These are phyloP conservation scores for Steinernema khuongi DNA, from an alignment of 1,140 invertebrate genomes.

Conservation along the genomic window DNA sequence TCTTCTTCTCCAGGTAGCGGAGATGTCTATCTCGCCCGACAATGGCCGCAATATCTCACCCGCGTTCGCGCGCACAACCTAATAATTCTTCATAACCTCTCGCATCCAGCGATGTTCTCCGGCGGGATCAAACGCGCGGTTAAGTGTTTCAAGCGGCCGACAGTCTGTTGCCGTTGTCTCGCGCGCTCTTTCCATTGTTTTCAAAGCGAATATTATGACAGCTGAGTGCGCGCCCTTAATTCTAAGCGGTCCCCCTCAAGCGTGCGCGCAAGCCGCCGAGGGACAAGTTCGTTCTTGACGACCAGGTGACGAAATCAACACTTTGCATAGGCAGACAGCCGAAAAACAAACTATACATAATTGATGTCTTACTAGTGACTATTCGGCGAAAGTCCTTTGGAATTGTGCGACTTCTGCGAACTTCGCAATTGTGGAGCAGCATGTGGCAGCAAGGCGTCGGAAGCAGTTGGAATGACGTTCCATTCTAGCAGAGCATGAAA, in stretches of 20 bases:
- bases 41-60: slow-evolving; percentile 15
- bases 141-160: neutral
- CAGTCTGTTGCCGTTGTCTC: neutral
- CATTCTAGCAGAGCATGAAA: too few relatives aligned
- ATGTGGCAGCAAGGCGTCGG: too few relatives aligned
- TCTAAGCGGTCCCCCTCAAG: neutral
- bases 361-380: too few relatives aligned
- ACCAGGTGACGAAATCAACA: neutral
- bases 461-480: too few relatives aligned
- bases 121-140: too few relatives aligned
- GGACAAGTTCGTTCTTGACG: neutral
- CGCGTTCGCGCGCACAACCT: neutral
- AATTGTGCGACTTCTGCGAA: neutral
- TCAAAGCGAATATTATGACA: slow-evolving; percentile 1
- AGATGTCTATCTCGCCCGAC: neutral
- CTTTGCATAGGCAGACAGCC: neutral
- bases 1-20: neutral
- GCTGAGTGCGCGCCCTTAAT: slow-evolving; percentile 14
- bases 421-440: neutral
- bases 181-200: neutral
- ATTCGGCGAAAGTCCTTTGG: too few relatives aligned
- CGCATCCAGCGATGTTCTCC: too few relatives aligned
- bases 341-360: too few relatives aligned
- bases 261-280: neutral
- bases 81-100: slow-evolving; percentile 13